Base-by-base conservation (phyloP, 2,113 vertebrate genomes). In the Ictidomys tridecemlineatus region DNA sequence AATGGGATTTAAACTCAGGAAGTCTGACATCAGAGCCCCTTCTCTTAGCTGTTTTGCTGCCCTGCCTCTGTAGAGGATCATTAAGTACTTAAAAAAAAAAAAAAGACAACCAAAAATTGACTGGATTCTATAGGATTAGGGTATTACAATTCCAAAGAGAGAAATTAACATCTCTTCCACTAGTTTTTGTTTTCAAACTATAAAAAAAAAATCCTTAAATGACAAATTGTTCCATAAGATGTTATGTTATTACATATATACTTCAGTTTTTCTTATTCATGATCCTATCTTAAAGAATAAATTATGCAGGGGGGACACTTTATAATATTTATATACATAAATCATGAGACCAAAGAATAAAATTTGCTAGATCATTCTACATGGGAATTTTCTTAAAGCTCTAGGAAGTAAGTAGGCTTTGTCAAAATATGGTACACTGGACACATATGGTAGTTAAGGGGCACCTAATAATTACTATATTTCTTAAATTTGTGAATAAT, bases 401-500 rank as follows among this genome's bases (percentile, higher is more conserved):
- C 85, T 10, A 84, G 11, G 24, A 37, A 78, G 12, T 45, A 67
- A 24, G 34, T 74, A 51, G 85, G 10, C 37, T 72, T 96, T 77
- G 51, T 56, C 24, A 79, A 82, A 79, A 76, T 37, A 90, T 77
- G 69, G 58, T 11, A 72, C 42, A 37, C 1, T 48, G 9, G 87
- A 9, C 4, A 69, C 20, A 9, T 24, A 74, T 56, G 37, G 58
- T 32, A 86, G 20, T 18, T 45, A 61, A 58, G 34, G 74, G 16
- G 22, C 48, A 89, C 8, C 56, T 89, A 84, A 89, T 34, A 95
- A 84, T 58, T 79, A 76, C n/a, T 76, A 10, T 65, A 91, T 45
- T 89, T 82, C 30, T 70, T 93, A 24, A 96, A 39, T 67, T 58
- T 89, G 72, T 83, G n/a, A 96, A 30, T 56, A 76, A n/a, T 56